A percentile compares a stretch with the other conserved stretches of the same genome.
These are phyloP conservation scores for Onychorhynchus coronatus DNA, from an alignment of 2,113 vertebrate genomes.

Conservation along the genomic window DNA sequence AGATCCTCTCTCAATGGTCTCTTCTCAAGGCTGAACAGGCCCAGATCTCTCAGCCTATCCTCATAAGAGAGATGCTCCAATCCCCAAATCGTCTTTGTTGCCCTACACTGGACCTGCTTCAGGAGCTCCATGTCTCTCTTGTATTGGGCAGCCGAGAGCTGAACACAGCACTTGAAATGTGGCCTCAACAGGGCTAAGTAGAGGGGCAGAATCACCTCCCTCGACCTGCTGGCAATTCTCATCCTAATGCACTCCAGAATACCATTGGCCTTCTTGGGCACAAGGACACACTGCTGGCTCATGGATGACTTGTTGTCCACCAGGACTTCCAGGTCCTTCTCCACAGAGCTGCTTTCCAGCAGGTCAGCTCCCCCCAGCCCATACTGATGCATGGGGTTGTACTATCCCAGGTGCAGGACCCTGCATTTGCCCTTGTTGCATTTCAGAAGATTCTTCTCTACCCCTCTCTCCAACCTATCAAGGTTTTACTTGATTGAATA, in stretches of 20 bases:
- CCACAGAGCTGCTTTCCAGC: neutral
- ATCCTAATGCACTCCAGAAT: neutral
- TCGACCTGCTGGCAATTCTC: accelerated
- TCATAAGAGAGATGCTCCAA: neutral
- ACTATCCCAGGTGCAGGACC: neutral
- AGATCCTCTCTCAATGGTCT: neutral
- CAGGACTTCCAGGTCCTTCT: accelerated
- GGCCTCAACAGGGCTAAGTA: neutral
- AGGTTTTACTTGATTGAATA: neutral
- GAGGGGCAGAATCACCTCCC: neutral
- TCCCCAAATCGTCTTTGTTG: neutral
- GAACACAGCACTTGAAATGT: too few relatives aligned
- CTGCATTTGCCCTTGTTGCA: neutral
- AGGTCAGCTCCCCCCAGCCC: neutral
- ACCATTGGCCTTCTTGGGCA: neutral
- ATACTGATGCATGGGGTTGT: neutral
- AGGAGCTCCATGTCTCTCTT: neutral
- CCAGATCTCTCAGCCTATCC: neutral
- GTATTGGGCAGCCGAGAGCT: neutral
- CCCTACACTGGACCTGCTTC: accelerated
- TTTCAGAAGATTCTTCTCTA: neutral
- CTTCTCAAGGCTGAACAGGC: neutral
- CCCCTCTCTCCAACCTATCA: accelerated
- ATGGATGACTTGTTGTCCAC: neutral
- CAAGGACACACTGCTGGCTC: neutral